Conservation (phyloP, 2,113 vertebrate species). For the Pseudonaja textilis region DNA sequence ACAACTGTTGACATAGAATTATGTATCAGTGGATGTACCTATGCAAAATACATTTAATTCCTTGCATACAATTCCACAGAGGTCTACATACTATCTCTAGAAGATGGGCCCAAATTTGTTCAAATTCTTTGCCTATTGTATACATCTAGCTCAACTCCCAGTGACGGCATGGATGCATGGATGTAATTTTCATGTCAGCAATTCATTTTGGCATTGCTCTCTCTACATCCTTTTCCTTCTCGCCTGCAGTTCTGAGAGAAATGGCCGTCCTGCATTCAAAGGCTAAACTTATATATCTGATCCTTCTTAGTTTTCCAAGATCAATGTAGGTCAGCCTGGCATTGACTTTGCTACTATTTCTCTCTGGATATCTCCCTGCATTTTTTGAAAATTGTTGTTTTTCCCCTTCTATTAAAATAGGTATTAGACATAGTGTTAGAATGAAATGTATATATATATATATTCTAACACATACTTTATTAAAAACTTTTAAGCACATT, state of each 20-base stretch:
- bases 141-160: background rate
- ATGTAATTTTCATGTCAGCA: background rate
- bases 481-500: constrained; percentile 24
- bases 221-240: background rate
- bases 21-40: background rate
- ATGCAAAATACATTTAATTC: background rate
- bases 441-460: constrained; percentile 4
- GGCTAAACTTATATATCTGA: background rate
- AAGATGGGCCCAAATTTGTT: background rate
- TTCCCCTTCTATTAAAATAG: background rate
- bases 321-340: background rate
- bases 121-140: background rate
- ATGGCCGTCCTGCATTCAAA: background rate
- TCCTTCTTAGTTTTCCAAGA: background rate
- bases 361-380: background rate
- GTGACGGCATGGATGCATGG: background rate
- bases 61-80: background rate
- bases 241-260: background rate
- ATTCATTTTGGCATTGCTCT: background rate
- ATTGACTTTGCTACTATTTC: constrained; percentile 37
- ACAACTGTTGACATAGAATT: background rate
- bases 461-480: no score
- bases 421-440: constrained; percentile 15
- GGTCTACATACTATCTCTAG: background rate
- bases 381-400: constrained; percentile 24